Evolutionary conservation across 92 coral and sea anemone species (phyloP).

Genomic region (Micromussa lordhowensis): DNA sequence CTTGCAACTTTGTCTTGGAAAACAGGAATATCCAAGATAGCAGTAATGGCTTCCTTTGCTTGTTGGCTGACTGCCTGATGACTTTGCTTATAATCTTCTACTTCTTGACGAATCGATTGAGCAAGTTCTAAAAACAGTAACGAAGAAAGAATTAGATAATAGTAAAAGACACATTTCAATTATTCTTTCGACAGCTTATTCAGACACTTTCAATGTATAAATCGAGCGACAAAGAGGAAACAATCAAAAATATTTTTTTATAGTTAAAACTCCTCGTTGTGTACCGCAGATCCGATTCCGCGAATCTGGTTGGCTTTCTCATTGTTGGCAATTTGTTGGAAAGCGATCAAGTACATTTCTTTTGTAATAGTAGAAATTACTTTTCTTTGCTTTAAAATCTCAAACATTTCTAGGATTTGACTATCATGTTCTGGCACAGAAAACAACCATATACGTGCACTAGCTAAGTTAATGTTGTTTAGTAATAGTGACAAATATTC

Average conservation of each 20-base stretch:
- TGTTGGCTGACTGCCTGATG: slow-evolving; percentile 94
- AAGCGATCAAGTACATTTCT: background rate
- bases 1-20: slow-evolving; percentile 78
- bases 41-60: slow-evolving; percentile 91
- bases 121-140: slow-evolving; percentile 66
- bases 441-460: too few relatives aligned
- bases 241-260: too few relatives aligned
- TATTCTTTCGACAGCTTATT: background rate
- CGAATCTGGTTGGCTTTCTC: background rate
- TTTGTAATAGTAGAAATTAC: background rate
- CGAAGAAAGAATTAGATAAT: background rate
- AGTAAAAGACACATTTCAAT: background rate
- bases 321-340: background rate
- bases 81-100: slow-evolving; percentile 80
- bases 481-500: too few relatives aligned
- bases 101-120: slow-evolving; percentile 77
- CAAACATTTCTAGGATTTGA: too few relatives aligned
- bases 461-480: too few relatives aligned
- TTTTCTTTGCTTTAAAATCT: too few relatives aligned
- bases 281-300: background rate
- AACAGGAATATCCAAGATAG: slow-evolving; percentile 88
- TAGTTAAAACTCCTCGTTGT: background rate
- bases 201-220: background rate
- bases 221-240: background rate
- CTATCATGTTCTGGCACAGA: too few relatives aligned